Evolutionary conservation across 2,888 invertebrate genomes (phyloP), one percentile per base, ranked within the genome.

Genomic region (Sphaerophoria taeniata): DNA sequence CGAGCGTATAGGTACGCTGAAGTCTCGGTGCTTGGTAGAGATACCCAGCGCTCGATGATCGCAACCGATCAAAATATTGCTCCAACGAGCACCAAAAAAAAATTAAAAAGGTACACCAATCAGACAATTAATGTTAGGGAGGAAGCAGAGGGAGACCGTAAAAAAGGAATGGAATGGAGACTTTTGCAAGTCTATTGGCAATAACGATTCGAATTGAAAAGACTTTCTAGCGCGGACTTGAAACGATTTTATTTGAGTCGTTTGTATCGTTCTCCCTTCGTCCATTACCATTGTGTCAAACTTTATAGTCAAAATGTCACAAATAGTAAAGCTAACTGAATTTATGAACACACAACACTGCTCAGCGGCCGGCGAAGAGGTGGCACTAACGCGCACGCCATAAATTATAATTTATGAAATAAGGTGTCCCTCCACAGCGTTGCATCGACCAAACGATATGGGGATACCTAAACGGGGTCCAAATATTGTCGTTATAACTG

Each of bases 301-400:
- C 84, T 72, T 79, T 84, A 75, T 76, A 69, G 84, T 75, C 56
- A 81, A 70, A 39, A 79, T 67, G 84, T 84, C 79, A 84, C 72
- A 76, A 84, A 79, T 84, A 79, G 84, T 84, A 84, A 84, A 84
- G 84, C 79, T 84, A 84, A 84, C 84, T 84, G 84, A 84, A 84
- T 84, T 84, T 84, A 84, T 84, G 79, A 75, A 49, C 67, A 78
- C 24, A 83, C 83, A 83, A 70, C 69, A 74, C 63, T 24, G 24
- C 24, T 24, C 82, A 79, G 75, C 43, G 9, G 43, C 43, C 11
- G 9, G 39, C 39, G 3, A 39, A 84, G 75, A 79, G 72, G 79
- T 84, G 84, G 84, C 84, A 84, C 84, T 84, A 84, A 84, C 84
- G 84, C 79, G 74, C 79, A 75, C 84, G 79, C 70, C 75, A 79